A percentile compares a stretch with the other conserved stretches of the same genome.
phyloP scores from a whole-genome alignment of 37 sponge, comb jelly and placozoan genomes.

The Chondrosia reniformis region DNA sequence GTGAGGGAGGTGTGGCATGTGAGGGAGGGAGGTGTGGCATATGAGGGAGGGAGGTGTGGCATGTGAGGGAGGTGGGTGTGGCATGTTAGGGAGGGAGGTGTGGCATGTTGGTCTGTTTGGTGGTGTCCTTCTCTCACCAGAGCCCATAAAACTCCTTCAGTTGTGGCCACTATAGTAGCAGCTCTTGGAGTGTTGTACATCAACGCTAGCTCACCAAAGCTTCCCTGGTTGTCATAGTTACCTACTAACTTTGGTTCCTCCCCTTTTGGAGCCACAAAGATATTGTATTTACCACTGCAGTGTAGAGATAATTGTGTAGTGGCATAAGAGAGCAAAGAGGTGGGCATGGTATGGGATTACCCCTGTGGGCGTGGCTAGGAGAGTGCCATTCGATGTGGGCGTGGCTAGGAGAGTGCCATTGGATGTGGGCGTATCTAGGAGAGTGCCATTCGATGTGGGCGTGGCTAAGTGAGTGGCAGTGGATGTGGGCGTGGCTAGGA shows the following conservation, averaged over 20 bases:
- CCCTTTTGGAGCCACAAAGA: not conserved
- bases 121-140: slow-evolving; percentile 68
- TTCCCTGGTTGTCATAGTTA: slow-evolving; percentile 75
- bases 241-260: slow-evolving; percentile 5
- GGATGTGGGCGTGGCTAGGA: too few relatives aligned
- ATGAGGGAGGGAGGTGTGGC: too few relatives aligned
- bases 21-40: too few relatives aligned
- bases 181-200: slow-evolving; percentile 98
- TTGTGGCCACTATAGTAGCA: slow-evolving; percentile 82
- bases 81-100: too few relatives aligned
- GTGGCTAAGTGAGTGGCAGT: too few relatives aligned
- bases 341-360: too few relatives aligned
- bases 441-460: too few relatives aligned
- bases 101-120: too few relatives aligned
- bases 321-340: too few relatives aligned
- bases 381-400: too few relatives aligned
- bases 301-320: not conserved
- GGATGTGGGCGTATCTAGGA: not conserved
- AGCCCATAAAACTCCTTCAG: slow-evolving; percentile 80
- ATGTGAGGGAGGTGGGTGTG: not conserved
- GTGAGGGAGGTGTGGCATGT: too few relatives aligned
- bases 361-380: slow-evolving; percentile 49
- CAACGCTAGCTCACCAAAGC: slow-evolving; percentile 95
- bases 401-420: not conserved
- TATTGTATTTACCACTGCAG: slow-evolving; percentile 10